Evolutionary conservation across 2,113 vertebrate species (phyloP), one percentile per base, ranked within the genome.

Genomic region (Hiodon tergisus): DNA sequence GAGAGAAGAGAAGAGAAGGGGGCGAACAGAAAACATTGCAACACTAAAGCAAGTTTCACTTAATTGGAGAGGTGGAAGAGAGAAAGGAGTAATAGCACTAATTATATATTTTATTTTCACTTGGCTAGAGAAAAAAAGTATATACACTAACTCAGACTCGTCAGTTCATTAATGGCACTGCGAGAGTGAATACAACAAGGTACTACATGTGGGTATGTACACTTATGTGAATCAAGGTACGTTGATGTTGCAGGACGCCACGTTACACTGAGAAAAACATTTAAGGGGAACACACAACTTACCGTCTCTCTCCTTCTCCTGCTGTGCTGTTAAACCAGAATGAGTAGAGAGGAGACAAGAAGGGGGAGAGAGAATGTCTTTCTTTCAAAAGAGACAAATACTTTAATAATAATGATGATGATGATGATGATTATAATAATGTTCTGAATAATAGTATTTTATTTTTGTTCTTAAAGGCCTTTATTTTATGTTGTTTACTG

Each of bases 381-480:
- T 84, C 65, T 65, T 82, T 80, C 72, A 74, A 73, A 77, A 69
- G 52, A 80, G 75, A 69, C 73, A 79, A 81, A 71, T 69, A 58
- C 55, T 74, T 72, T 81, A 71, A 75, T 82, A 77, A 31, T 31
- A 31, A 31, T 62, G 77, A 69, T 83, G 66, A 78, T 78, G 72
- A 85, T 83, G 61, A 80, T 70, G 76, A 75, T 77, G 52, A 85
- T 83, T 71, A 63, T 75, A 61, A 83, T 77, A 81, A 84, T 76
- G 76, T 84, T 87, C 78, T 67, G 70, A 86, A 83, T 84, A 80
- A 83, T 88, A 84, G 83, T 85, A 86, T 87, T 87, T 83, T 86
- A 84, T 85, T 81, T 75, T 84, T 83, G 78, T 84, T 86, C 81
- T 78, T 77, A 71, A 79, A 85, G 78, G 76, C 74, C 71, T 85